These are phyloP conservation scores for Macrocentrus cingulum DNA, from an alignment of 1,140 invertebrate genomes.

Conservation along the genomic window DNA sequence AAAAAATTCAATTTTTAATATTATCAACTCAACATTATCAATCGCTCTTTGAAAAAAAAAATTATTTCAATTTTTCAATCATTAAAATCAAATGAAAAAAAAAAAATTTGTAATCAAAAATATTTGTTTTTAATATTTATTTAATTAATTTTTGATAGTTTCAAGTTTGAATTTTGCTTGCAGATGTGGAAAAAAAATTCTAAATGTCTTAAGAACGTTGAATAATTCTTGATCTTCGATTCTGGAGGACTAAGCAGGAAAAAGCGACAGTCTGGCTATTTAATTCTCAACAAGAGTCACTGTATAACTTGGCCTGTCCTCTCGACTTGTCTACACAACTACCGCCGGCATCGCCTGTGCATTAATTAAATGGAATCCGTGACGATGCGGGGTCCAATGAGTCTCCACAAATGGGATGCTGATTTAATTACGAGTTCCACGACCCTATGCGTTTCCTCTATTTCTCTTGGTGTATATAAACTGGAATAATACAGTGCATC, in stretches of 20 bases:
- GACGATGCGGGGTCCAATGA: slow-evolving; percentile 37
- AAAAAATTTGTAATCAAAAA: too few species aligned
- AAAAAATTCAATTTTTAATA: slow-evolving; percentile 1
- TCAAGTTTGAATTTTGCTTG: too few species aligned
- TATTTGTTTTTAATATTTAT: too few species aligned
- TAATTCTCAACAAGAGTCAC: slow-evolving; percentile 3
- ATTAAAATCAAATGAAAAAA: too few species aligned
- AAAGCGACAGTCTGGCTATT: neutral
- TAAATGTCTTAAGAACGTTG: too few species aligned
- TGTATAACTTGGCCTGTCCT: slow-evolving; percentile 4
- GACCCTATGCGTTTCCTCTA: neutral
- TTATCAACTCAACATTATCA: too few species aligned
- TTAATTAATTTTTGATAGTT: too few species aligned
- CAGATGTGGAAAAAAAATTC: too few species aligned
- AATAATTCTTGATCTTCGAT: neutral
- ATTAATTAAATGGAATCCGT: slow-evolving; percentile 49
- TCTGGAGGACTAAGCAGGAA: neutral
- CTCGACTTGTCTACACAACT: slow-evolving; percentile 15
- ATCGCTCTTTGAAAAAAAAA: too few species aligned
- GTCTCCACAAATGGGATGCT: slow-evolving; percentile 40
- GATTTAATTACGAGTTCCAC: slow-evolving; percentile 45
- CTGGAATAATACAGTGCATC: too few species aligned
- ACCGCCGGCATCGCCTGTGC: slow-evolving; percentile 33
- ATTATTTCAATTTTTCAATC: too few species aligned
- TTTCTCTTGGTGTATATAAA: too few species aligned